Percentiles rank a stretch among this genome's conserved stretches.
Conservation (phyloP, 2,888 invertebrate genomes). For the Tridacna crocea region DNA sequence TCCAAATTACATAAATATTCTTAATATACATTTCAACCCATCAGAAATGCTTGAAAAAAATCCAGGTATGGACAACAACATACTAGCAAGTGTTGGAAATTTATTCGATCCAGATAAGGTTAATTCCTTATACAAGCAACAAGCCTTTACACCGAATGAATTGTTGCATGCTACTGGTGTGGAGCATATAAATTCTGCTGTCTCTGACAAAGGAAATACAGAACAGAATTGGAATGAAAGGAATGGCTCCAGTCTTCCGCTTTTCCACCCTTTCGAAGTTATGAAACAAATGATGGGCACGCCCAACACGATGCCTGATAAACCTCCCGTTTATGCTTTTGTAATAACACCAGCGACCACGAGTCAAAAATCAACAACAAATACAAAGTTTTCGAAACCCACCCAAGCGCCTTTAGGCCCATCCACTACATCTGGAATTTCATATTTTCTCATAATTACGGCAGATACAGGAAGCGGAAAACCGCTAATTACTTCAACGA, state of each 20-base stretch:
- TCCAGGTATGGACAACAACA: constrained; percentile 59
- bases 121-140: constrained; percentile 43
- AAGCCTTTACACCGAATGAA: constrained; percentile 31
- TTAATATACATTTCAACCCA: constrained; percentile 48
- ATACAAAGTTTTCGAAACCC: no score
- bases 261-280: constrained; percentile 8
- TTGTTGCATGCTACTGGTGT: constrained; percentile 41
- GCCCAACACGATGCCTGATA: background rate
- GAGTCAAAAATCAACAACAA: no score
- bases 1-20: constrained; percentile 46
- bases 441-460: no score
- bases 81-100: constrained; percentile 28
- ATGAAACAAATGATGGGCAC: constrained; percentile 3
- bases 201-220: background rate
- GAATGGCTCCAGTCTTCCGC: no score
- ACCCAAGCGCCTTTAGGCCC: no score
- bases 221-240: constrained; percentile 6
- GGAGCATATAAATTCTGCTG: no score
- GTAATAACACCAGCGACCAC: no score
- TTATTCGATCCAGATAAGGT: constrained; percentile 61
- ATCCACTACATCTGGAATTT: no score
- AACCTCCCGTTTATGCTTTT: no score
- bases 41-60: constrained; percentile 47
- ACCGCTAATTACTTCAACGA: no score
- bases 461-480: no score